Percentiles rank a stretch among this genome's conserved stretches.
These are phyloP conservation scores for Melieria picta DNA, from an alignment of 2,888 invertebrate genomes.

Conservation along the genomic window DNA sequence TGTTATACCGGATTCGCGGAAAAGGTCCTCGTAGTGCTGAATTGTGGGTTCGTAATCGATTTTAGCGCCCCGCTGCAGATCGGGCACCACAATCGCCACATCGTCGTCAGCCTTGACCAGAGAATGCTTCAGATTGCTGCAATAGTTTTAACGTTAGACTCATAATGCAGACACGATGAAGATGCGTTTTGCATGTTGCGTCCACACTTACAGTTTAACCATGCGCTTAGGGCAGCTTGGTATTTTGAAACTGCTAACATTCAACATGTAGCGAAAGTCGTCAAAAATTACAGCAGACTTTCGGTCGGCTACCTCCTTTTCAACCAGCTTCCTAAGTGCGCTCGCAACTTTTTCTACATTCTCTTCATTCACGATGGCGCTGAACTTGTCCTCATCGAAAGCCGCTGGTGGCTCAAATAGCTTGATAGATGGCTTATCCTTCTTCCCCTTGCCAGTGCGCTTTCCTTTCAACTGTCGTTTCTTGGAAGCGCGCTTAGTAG, in stretches of 20 bases:
- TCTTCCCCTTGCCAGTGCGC: slow-evolving; percentile 25
- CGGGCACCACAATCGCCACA: slow-evolving; percentile 81
- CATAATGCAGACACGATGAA: background rate
- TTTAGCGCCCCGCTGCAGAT: slow-evolving; percentile 76
- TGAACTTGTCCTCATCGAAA: slow-evolving; percentile 57
- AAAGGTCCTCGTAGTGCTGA: slow-evolving; percentile 77
- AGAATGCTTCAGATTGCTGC: slow-evolving; percentile 70
- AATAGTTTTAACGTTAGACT: background rate
- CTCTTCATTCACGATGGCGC: slow-evolving; percentile 48
- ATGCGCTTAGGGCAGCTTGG: slow-evolving; percentile 71
- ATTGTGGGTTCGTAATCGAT: slow-evolving; percentile 80
- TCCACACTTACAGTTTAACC: slow-evolving; percentile 72
- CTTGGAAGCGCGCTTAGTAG: slow-evolving; percentile 27
- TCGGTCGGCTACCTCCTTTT: slow-evolving; percentile 54
- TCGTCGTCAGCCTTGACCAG: slow-evolving; percentile 74
- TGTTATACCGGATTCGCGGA: slow-evolving; percentile 72
- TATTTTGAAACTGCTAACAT: slow-evolving; percentile 71
- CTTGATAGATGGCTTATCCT: slow-evolving; percentile 10
- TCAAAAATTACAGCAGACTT: slow-evolving; percentile 54
- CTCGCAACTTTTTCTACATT: slow-evolving; percentile 54
- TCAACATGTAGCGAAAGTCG: slow-evolving; percentile 58
- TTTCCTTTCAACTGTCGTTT: slow-evolving; percentile 34
- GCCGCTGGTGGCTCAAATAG: slow-evolving; percentile 47
- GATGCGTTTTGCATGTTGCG: background rate
- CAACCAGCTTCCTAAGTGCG: slow-evolving; percentile 52